Evolutionary conservation across 2,797 vertebrate genomes (phyloP), one percentile per base, ranked within the genome.

Genomic region (Manis pentadactyla): DNA sequence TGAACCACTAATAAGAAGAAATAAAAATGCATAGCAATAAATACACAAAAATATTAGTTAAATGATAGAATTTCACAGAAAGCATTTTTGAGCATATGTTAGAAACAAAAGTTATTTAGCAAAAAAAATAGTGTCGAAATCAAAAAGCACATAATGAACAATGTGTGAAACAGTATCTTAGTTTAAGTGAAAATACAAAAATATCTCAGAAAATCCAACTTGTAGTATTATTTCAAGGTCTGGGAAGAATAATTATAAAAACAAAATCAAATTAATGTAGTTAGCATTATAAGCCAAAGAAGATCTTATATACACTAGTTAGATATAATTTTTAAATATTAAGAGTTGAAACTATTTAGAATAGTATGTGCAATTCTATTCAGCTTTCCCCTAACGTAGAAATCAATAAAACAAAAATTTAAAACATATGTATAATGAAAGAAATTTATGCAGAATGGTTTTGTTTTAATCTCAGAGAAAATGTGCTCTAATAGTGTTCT

Each of bases 381-480:
- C 23, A 73, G 51, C 4, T 39, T 94, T 95, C 31, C 57, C 31
- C n/a, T 94, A 89, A 97, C 25, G 12, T 81, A 21, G 59, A 95
- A 89, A 84, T 64, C 64, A 92, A 75, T 94, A n/a, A 3, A 34
- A 46, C 46, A 81, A 69, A 73, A 85, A 23, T 23, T 49, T 66
- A 69, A 95, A 96, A 63, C 37, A 85, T 86, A 69, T 64, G 31
- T 68, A 59, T 75, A 85, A 92, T 82, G 55, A 92, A 95, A 81
- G 39, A 87, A 95, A 93, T 64, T 79, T 85, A 82, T 15, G 15
- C 31, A 57, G 42, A 86, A 59, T 42, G 5, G 2, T 14, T 81
- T 87, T 86, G 29, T 74, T 71, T 94, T 49, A 94, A 21, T 31
- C 51, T 93, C 95, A 34, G 57, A 93, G 81, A 93, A 96, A 81